Base-by-base conservation (phyloP, 1,140 invertebrate genomes). In the Zeugodacus cucurbitae region DNA sequence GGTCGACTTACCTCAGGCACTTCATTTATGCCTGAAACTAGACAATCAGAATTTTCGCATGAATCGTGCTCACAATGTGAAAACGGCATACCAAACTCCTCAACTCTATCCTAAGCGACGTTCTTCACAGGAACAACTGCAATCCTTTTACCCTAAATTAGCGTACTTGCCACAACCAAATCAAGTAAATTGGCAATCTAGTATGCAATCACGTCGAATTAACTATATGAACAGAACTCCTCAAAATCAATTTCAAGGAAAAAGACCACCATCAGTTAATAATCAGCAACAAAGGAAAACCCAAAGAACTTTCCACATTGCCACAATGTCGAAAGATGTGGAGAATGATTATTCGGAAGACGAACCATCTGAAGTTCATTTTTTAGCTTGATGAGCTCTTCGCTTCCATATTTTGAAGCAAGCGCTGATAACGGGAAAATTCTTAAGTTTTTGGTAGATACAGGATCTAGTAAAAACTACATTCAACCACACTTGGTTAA, bases 391-490 rank as follows among this genome's bases (percentile, higher is more conserved):
- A 89, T 86, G 0, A 34, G 86, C 87, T 90, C 89, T 87, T 90
- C 89, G 32, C 74, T 90, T 14, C 89, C 90, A n/a, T 90, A 90
- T 29, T 88, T 90, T 17, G 89, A 89, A 62, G 78, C 87, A n/a
- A 90, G 58, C 32, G 0, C 89, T 87, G 58, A 86, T 87, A 89
- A 64, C 67, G 88, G 88, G 6, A 14, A 89, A 82, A 87, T 70
- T 14, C 26, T 89, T 3, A 90, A 89, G 89, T 0, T 90, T n/a
- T n/a, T n/a, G n/a, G n/a, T n/a, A n/a, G n/a, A n/a, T n/a, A n/a
- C n/a, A n/a, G n/a, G n/a, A n/a, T n/a, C 89, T 34, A 90, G 86
- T 22, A 87, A 86, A 87, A 89, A 90, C 29, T 90, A 90, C 29
- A 89, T 91, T 3, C 86, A 90, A 87, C 88, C 87, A 5, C 58